Percentiles rank a stretch among this genome's conserved stretches.
Conservation (phyloP, 2,888 invertebrate species). For the Brenthis ino region DNA sequence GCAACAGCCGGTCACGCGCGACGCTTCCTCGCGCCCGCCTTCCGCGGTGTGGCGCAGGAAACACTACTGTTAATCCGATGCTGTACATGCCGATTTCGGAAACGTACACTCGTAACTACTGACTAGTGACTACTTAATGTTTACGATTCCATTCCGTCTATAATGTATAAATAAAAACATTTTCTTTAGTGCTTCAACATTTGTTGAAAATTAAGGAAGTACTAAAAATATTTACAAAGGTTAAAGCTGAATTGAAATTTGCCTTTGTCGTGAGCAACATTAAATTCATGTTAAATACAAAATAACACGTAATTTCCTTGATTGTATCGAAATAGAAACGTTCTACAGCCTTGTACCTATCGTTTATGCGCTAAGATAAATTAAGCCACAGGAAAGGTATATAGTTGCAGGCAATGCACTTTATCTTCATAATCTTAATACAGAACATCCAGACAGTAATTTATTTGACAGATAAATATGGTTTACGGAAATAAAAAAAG, state of each 20-base stretch:
- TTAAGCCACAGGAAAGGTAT: constrained; percentile 5
- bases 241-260: too few relatives aligned
- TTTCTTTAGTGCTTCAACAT: too few relatives aligned
- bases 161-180: not conserved
- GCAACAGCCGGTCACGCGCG: constrained; percentile 31
- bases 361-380: not conserved
- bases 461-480: too few relatives aligned
- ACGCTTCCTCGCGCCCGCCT: constrained; percentile 24
- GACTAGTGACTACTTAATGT: not conserved
- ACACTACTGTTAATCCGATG: constrained; percentile 18
- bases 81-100: not conserved
- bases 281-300: too few relatives aligned
- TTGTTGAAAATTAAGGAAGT: too few relatives aligned
- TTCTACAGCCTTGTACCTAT: too few relatives aligned
- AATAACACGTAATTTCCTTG: too few relatives aligned
- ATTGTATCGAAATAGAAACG: too few relatives aligned
- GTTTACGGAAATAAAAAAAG: too few relatives aligned
- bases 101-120: not conserved
- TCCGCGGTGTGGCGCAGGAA: constrained; percentile 20
- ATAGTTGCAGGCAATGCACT: constrained; percentile 7
- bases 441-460: too few relatives aligned
- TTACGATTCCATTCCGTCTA: not conserved
- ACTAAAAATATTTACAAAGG: too few relatives aligned
- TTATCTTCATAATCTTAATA: constrained; percentile 16
- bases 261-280: too few relatives aligned